Base-by-base conservation (phyloP, 2,888 invertebrate genomes). In the Drosophila fulvimacula region DNA sequence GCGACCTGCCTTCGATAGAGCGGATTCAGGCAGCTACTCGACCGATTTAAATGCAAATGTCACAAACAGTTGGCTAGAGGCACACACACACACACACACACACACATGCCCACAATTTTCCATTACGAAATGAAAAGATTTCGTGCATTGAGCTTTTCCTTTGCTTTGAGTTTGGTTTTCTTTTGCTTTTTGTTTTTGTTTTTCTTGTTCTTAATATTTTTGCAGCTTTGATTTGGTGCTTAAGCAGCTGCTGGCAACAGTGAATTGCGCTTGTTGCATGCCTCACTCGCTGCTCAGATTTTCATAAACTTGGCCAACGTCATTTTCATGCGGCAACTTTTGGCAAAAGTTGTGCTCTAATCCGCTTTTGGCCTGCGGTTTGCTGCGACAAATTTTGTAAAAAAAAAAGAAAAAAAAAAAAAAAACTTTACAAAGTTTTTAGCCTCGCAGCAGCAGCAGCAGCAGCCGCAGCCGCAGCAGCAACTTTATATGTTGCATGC, bases 11-110 rank as follows among this genome's bases (percentile, higher is more conserved):
- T 15, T 17, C 49, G 34, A 51, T 52, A 6, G 34, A 10, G 36
- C 34, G 51, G 21, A 15, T 21, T 21, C 15, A 49, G 21, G 19
- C 56, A 15, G 48, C 34, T 41, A 39, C 52, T 53, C 44, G 36
- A 38, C 56, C 56, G 76, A 69, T 76, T 48, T 68, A 66, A 73
- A 78, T 78, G 78, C 77, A 78, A 80, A 78, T 78, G 77, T 80
- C 78, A 73, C 52, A 53, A 17, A 53, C 78, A 78, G 60, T 27
- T 15, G 46, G 44, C 68, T 42, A 24, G 32, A 11, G 34, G 21
- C 69, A 21, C 21, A 13, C 13, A 2, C 51, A 48, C 64, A 58
- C 46, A 10, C 44, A 15, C 24, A 44, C 24, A n/a, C 42, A 19
- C 21, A 17, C 13, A 30, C 44, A n/a, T 55, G 42, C 63, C 63